These are phyloP conservation scores for Melanogrammus aeglefinus DNA, from an alignment of 2,797 vertebrate species.

Conservation along the genomic window DNA sequence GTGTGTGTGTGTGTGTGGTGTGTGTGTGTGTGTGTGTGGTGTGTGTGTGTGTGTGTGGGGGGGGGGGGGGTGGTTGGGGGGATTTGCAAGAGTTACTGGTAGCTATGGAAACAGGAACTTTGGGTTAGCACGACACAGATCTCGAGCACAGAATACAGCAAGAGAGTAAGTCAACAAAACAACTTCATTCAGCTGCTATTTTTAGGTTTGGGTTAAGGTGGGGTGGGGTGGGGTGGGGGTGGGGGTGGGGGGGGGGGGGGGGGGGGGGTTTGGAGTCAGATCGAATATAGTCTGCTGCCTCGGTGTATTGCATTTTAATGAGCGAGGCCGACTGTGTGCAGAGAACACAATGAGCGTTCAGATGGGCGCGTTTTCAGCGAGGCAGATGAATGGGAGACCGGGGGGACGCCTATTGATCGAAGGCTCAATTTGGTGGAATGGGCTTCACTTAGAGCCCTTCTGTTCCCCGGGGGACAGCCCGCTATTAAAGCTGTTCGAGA, in stretches of 20 bases:
- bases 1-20: no score
- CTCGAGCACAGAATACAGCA: conserved; percentile 3
- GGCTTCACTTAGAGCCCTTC: neutral
- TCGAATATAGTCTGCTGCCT: conserved; percentile 25
- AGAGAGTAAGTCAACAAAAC: conserved; percentile 18
- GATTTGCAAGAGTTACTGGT: conserved; percentile 22
- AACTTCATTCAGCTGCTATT: conserved; percentile 32
- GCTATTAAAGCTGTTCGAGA: neutral
- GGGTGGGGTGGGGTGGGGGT: conserved; percentile 9
- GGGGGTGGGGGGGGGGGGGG: conserved; percentile 1
- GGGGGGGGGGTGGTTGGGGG: neutral
- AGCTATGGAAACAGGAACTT: conserved; percentile 55
- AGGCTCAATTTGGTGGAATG: neutral
- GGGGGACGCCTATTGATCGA: neutral
- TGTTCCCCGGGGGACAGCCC: neutral
- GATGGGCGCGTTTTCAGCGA: neutral
- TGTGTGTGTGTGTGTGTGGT: no score
- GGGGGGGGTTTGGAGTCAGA: conserved; percentile 17
- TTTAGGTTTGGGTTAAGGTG: conserved; percentile 19
- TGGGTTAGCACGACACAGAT: conserved; percentile 27
- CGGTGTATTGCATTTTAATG: conserved; percentile 20
- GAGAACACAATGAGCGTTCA: conserved; percentile 11
- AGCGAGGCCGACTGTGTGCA: conserved; percentile 8
- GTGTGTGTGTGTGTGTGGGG: no score
- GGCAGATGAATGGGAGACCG: conserved; percentile 17